phyloP scores from a whole-genome alignment of 1,140 invertebrate species.

The Calephelis virginiensis region DNA sequence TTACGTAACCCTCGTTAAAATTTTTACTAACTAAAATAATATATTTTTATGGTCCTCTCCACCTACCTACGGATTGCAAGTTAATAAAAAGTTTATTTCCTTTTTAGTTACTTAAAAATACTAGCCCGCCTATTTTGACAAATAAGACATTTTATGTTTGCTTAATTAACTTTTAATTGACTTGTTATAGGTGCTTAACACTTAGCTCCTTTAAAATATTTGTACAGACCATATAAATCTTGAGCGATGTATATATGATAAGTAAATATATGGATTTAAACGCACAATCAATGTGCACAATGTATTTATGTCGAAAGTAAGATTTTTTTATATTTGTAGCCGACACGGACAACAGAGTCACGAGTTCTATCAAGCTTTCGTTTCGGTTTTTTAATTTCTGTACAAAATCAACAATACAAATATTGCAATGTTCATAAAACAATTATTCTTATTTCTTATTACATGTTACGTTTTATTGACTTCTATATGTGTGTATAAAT shows the following conservation, averaged over 20 bases:
- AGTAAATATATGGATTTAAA: not conserved
- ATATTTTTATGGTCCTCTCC: constrained; percentile 3
- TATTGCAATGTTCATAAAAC: not conserved
- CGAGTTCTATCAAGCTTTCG: too few relatives aligned
- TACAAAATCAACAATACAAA: too few relatives aligned
- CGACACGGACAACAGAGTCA: too few relatives aligned
- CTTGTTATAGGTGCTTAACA: constrained; percentile 14
- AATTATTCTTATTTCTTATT: not conserved
- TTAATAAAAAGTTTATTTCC: constrained; percentile 6
- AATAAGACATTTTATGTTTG: constrained; percentile 6
- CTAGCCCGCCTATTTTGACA: constrained; percentile 36
- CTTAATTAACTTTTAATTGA: constrained; percentile 19
- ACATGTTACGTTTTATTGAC: constrained; percentile 2
- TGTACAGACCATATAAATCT: constrained; percentile 6
- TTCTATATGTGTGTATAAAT: constrained; percentile 27
- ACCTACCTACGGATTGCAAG: not conserved
- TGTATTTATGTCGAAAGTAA: not conserved
- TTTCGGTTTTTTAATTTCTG: too few relatives aligned
- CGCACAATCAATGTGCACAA: not conserved
- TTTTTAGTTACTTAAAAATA: constrained; percentile 32
- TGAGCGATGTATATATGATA: constrained; percentile 2
- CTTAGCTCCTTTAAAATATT: constrained; percentile 12
- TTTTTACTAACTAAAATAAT: not conserved
- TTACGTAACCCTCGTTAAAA: not conserved
- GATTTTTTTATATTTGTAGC: too few relatives aligned